These are phyloP conservation scores for Bucco capensis DNA, from an alignment of 2,113 vertebrate species.

Conservation along the genomic window DNA sequence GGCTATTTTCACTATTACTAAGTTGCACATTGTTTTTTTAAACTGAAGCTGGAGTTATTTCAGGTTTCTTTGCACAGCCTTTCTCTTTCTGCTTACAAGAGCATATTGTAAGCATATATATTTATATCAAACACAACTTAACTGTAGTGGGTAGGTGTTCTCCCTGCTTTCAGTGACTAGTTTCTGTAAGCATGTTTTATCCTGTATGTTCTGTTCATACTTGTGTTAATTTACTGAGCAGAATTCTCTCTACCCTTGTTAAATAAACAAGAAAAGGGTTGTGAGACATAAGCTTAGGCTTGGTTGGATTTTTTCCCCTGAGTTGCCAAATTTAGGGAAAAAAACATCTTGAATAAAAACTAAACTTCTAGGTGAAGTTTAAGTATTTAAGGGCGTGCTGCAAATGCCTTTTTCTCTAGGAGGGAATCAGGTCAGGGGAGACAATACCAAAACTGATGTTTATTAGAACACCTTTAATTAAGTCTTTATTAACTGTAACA, in stretches of 20 bases:
- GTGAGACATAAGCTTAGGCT: not conserved
- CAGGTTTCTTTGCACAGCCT: not conserved
- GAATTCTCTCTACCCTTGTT: not conserved
- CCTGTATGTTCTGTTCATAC: constrained; percentile 3
- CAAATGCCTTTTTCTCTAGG: not conserved
- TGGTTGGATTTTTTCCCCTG: not conserved
- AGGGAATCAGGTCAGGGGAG: not conserved
- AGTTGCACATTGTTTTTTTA: not conserved
- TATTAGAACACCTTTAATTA: not conserved
- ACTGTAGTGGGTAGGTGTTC: not conserved
- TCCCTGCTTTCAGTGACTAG: not conserved
- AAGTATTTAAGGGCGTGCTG: not conserved
- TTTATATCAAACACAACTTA: not conserved
- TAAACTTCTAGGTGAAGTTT: not conserved
- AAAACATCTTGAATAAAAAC: not conserved
- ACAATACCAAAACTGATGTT: not conserved
- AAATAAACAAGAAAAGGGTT: not conserved
- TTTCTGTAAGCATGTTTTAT: constrained; percentile 38
- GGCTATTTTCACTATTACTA: not conserved
- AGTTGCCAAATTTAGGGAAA: not conserved
- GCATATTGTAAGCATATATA: not conserved
- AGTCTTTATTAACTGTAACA: not conserved
- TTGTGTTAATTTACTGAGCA: not conserved
- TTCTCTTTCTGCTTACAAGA: not conserved
- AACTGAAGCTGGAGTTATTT: not conserved